Percentiles rank a stretch among this genome's conserved stretches.
Conservation (phyloP, 2,888 invertebrate species). For the Ichneumon xanthorius region DNA sequence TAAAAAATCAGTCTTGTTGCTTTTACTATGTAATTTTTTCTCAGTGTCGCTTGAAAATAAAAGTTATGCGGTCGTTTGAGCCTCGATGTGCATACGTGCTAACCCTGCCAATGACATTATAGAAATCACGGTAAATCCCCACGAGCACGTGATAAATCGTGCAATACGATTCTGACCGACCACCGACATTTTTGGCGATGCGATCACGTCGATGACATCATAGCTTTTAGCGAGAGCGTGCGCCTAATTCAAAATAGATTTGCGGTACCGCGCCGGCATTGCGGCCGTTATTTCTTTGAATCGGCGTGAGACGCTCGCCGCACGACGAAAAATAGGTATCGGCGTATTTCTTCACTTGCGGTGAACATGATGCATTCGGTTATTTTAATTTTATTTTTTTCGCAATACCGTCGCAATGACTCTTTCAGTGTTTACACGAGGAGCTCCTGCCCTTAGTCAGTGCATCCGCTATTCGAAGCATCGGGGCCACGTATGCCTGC, state of each 20-base stretch:
- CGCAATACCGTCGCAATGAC: constrained; percentile 33
- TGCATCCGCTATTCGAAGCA: constrained; percentile 48
- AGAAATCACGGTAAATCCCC: neutral
- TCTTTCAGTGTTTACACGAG: constrained; percentile 49
- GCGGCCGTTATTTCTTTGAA: constrained; percentile 70
- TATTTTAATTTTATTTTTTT: constrained; percentile 21
- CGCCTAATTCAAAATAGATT: constrained; percentile 77
- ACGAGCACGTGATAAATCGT: constrained; percentile 15
- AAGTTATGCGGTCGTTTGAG: neutral
- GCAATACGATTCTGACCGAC: constrained; percentile 25
- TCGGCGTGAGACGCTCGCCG: neutral
- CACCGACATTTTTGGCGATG: constrained; percentile 50
- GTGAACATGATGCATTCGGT: constrained; percentile 1
- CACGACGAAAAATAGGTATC: constrained; percentile 44
- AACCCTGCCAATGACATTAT: neutral
- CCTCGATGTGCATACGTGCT: neutral
- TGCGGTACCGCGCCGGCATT: constrained; percentile 69
- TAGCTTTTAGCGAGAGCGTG: constrained; percentile 70
- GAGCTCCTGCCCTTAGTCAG: constrained; percentile 33
- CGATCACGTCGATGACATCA: constrained; percentile 75
- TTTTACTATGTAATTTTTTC: too few species aligned
- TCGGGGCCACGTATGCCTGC: constrained; percentile 52
- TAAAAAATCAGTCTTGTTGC: too few species aligned
- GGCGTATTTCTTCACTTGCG: constrained; percentile 13
- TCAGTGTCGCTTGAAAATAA: neutral